A percentile compares a stretch with the other conserved stretches of the same genome.
phyloP scores from a whole-genome alignment of 2,888 invertebrate genomes.

The Pemphredon lugubris region DNA sequence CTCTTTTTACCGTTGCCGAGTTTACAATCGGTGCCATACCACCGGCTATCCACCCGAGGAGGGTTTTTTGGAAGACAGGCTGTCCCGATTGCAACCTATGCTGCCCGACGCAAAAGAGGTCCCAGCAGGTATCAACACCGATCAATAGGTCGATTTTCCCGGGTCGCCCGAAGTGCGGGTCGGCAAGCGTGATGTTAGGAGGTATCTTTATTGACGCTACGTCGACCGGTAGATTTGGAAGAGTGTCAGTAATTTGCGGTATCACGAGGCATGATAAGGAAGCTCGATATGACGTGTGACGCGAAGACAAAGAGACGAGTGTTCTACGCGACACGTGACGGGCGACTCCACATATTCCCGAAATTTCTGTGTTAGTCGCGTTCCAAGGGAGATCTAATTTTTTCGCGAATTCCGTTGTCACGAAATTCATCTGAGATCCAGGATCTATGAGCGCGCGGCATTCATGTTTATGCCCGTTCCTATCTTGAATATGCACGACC shows the following conservation, averaged over 20 bases:
- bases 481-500: neutral
- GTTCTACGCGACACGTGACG: neutral
- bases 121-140: neutral
- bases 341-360: neutral
- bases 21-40: neutral
- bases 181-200: neutral
- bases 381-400: neutral
- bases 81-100: neutral
- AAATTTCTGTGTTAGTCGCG: neutral
- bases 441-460: neutral
- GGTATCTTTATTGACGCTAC: neutral
- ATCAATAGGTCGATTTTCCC: neutral
- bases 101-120: neutral
- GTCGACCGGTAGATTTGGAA: neutral
- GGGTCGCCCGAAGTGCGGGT: neutral
- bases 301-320: too few species aligned
- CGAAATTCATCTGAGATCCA: neutral
- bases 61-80: neutral
- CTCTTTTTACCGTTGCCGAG: neutral
- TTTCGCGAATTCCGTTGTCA: neutral
- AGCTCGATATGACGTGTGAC: too few species aligned
- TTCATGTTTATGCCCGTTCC: neutral
- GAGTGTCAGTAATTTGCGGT: neutral
- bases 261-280: neutral
- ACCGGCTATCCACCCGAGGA: neutral